Evolutionary conservation across 2,113 vertebrate species (phyloP).

Genomic region (Forbesichthys papilliferus): DNA sequence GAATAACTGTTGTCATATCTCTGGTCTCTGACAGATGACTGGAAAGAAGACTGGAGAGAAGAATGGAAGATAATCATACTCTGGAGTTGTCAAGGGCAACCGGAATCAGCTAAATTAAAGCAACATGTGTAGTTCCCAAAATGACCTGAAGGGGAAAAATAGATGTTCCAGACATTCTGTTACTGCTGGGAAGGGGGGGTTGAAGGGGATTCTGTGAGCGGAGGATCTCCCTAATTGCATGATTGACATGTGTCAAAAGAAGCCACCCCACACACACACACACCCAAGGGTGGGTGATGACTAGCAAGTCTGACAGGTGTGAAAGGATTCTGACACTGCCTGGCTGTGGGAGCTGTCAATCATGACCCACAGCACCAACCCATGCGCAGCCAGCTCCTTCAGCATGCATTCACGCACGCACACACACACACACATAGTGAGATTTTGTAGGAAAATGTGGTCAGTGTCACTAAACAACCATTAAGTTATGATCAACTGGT

Average conservation of each 20-base stretch:
- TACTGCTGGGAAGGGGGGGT: not conserved
- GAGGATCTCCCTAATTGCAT: slow-evolving; percentile 16
- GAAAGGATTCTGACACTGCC: slow-evolving; percentile 48
- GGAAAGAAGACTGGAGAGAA: slow-evolving; percentile 46
- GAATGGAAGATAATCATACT: slow-evolving; percentile 51
- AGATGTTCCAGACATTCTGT: not conserved
- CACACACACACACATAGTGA: not conserved
- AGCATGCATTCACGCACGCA: not conserved
- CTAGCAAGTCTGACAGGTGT: slow-evolving; percentile 59
- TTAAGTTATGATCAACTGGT: slow-evolving; percentile 68
- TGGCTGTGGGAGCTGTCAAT: slow-evolving; percentile 31
- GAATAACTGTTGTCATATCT: slow-evolving; percentile 64
- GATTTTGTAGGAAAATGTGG: not conserved
- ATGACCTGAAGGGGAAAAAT: slow-evolving; percentile 24
- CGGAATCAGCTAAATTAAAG: slow-evolving; percentile 23
- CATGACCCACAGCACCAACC: not conserved
- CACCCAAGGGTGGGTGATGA: slow-evolving; percentile 48
- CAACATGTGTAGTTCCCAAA: slow-evolving; percentile 18
- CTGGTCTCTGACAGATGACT: slow-evolving; percentile 48
- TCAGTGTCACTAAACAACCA: not conserved
- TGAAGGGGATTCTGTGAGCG: not conserved
- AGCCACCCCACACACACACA: not conserved
- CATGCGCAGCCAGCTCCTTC: not conserved
- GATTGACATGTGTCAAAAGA: slow-evolving; percentile 14
- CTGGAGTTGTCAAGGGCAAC: slow-evolving; percentile 54